These are phyloP conservation scores for Drosophila bocqueti DNA, from an alignment of 1,140 invertebrate genomes.

Conservation along the genomic window DNA sequence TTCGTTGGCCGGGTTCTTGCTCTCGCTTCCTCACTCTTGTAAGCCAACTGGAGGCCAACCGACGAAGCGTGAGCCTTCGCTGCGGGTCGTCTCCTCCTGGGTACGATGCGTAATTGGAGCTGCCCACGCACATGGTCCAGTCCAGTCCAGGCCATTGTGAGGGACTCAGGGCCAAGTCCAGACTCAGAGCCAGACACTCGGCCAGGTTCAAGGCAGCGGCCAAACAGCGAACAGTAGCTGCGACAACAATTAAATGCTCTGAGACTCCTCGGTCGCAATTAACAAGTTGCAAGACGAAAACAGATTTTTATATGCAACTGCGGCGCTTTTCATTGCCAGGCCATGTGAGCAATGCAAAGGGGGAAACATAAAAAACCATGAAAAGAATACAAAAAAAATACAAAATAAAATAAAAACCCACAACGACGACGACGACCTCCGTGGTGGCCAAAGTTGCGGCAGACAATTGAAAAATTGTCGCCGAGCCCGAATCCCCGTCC, in stretches of 20 bases:
- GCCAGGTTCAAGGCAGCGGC: conserved; percentile 38
- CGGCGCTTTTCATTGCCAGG: conserved; percentile 80
- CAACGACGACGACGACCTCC: conserved; percentile 62
- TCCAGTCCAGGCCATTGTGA: neutral
- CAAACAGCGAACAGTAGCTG: conserved; percentile 49
- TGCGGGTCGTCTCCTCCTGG: conserved; percentile 39
- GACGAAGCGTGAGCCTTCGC: conserved; percentile 55
- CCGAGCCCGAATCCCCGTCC: conserved; percentile 50
- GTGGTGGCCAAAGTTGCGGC: conserved; percentile 57
- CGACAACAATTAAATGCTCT: conserved; percentile 70
- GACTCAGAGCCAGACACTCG: neutral
- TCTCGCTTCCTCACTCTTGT: conserved; percentile 41
- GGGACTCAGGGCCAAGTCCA: conserved; percentile 10
- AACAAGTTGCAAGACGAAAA: conserved; percentile 70
- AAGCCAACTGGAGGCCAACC: conserved; percentile 46
- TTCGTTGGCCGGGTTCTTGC: conserved; percentile 26
- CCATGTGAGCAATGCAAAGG: conserved; percentile 69
- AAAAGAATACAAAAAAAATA: conserved; percentile 3
- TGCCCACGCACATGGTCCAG: conserved; percentile 65
- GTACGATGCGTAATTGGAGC: conserved; percentile 67
- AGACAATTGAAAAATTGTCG: conserved; percentile 83
- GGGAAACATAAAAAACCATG: neutral
- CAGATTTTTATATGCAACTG: conserved; percentile 81
- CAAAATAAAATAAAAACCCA: conserved; percentile 8
- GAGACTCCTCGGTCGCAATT: conserved; percentile 52